Percentiles rank a stretch among this genome's conserved stretches.
Conservation (phyloP, 2,797 vertebrate species). For the Acanthornis magna region DNA sequence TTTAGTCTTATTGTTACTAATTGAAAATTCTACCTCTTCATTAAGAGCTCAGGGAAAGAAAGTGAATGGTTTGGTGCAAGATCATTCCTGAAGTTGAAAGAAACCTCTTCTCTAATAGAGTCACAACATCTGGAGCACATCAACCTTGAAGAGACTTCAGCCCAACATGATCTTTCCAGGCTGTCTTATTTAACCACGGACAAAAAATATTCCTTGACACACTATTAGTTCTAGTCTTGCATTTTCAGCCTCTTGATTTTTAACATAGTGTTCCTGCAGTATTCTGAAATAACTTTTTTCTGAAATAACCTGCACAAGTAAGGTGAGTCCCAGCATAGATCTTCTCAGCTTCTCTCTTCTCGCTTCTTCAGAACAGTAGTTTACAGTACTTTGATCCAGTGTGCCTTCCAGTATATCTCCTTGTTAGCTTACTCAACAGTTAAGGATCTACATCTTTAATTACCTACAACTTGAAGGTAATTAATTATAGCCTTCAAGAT, state of each 20-base stretch:
- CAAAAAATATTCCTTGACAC: not conserved
- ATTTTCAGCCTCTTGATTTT: not conserved
- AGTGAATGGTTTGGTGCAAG: not conserved
- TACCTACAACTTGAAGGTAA: not conserved
- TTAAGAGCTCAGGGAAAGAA: not conserved
- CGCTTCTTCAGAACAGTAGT: not conserved
- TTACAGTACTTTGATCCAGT: not conserved
- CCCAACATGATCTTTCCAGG: not conserved
- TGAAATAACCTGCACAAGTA: not conserved
- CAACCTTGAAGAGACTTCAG: not conserved
- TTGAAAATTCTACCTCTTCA: not conserved
- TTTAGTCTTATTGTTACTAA: not conserved
- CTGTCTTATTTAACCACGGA: not conserved
- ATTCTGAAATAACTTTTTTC: not conserved
- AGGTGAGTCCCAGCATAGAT: not conserved
- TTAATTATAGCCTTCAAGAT: not conserved
- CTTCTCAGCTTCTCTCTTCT: not conserved
- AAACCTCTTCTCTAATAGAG: not conserved
- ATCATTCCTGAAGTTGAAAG: not conserved
- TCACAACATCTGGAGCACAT: not conserved
- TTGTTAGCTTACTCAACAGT: not conserved
- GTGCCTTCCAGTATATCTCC: not conserved
- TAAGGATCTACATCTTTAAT: not conserved
- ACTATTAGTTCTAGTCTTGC: not conserved
- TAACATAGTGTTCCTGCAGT: not conserved